phyloP scores from a whole-genome alignment of 2,113 vertebrate genomes.

The Baryphthengus martii region DNA sequence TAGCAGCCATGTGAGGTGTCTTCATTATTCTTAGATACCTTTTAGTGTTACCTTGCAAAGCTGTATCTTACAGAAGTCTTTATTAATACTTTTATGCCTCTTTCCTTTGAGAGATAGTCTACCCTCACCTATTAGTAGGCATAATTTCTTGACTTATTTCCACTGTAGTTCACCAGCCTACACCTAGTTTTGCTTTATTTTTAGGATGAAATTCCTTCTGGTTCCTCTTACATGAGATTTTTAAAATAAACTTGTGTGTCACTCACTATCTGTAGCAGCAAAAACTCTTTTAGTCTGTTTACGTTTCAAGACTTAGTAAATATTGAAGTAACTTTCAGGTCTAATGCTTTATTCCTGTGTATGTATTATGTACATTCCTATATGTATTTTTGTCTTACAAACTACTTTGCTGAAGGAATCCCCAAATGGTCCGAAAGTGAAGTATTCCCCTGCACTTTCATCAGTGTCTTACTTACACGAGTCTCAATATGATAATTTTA shows the following conservation, averaged over 20 bases:
- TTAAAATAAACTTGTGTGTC: neutral
- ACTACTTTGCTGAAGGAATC: neutral
- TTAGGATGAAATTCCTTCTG: neutral
- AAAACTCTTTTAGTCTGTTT: neutral
- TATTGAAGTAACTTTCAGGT: neutral
- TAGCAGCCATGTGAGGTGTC: neutral
- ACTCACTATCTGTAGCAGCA: neutral
- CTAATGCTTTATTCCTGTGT: neutral
- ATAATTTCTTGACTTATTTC: neutral
- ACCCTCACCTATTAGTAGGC: neutral
- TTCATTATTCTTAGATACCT: neutral
- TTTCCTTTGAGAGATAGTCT: neutral
- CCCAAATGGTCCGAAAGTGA: neutral
- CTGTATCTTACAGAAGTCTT: neutral
- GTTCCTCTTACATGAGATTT: neutral
- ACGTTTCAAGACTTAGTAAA: neutral
- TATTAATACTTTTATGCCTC: neutral
- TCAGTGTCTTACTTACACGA: neutral
- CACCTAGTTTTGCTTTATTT: neutral
- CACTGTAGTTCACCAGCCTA: neutral
- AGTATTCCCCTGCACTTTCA: neutral
- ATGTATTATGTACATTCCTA: too few species aligned
- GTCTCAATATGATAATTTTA: neutral
- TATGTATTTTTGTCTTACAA: conserved; percentile 3
- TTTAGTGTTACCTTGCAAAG: neutral